A percentile compares a stretch with the other conserved stretches of the same genome.
phyloP scores from a whole-genome alignment of 2,113 vertebrate genomes.

The Alexandromys fortis region DNA sequence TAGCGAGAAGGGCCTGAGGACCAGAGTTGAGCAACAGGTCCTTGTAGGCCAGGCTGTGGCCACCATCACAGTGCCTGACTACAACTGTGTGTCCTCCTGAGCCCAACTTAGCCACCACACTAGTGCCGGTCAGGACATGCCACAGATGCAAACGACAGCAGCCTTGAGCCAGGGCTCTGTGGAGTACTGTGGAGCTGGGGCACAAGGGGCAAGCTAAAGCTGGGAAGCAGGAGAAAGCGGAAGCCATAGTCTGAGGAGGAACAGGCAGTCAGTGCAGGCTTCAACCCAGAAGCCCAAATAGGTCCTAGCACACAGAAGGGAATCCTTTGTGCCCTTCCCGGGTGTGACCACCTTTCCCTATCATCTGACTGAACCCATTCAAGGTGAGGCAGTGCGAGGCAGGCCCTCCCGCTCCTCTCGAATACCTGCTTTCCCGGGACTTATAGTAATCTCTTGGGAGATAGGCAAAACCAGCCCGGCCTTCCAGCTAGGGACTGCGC shows the following conservation, averaged over 20 bases:
- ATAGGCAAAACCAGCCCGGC: neutral
- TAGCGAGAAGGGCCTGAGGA: neutral
- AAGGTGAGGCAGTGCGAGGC: neutral
- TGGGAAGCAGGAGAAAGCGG: neutral
- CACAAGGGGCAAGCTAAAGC: neutral
- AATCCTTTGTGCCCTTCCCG: neutral
- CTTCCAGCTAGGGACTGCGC: neutral
- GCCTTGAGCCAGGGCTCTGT: neutral
- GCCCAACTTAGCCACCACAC: neutral
- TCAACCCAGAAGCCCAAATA: slow-evolving; percentile 10
- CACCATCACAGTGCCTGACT: neutral
- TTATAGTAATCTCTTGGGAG: neutral
- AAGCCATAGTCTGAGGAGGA: neutral
- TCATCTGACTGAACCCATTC: too few species aligned
- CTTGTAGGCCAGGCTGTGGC: neutral
- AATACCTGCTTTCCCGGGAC: neutral
- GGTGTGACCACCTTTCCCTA: fast-evolving
- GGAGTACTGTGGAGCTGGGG: neutral
- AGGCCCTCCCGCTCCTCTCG: neutral
- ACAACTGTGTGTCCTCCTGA: neutral
- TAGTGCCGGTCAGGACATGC: neutral
- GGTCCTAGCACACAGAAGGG: neutral
- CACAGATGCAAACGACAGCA: neutral
- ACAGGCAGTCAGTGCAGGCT: neutral
- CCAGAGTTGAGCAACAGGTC: neutral